Percentiles rank a stretch among this genome's conserved stretches.
These are phyloP conservation scores for Dasysyrphus tricinctus DNA, from an alignment of 2,888 invertebrate genomes.

Conservation along the genomic window DNA sequence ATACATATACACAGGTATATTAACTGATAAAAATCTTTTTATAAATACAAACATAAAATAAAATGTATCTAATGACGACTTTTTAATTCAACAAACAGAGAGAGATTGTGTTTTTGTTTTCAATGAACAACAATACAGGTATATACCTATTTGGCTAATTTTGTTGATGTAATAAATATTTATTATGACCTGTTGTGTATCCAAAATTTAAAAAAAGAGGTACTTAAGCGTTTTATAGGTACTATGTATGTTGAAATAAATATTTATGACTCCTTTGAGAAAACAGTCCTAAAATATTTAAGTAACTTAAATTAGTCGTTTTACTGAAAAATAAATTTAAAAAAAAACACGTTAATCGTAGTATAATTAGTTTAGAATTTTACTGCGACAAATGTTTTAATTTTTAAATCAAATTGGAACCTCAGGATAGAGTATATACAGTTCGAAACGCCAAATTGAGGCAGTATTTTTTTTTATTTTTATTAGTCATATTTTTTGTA, in stretches of 20 bases:
- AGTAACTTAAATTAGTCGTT: no score
- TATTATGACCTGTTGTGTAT: neutral
- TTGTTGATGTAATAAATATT: neutral
- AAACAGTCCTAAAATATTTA: no score
- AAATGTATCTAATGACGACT: slow-evolving; percentile 1
- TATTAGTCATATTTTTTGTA: no score
- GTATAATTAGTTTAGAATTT: no score
- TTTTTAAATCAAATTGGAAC: no score
- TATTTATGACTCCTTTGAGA: neutral
- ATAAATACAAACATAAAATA: neutral
- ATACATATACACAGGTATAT: neutral
- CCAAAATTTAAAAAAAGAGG: neutral
- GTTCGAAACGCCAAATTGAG: no score
- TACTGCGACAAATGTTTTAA: no score
- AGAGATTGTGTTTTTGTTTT: neutral
- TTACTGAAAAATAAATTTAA: no score
- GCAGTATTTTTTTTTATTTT: no score
- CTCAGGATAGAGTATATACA: no score
- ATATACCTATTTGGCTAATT: neutral
- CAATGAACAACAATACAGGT: neutral
- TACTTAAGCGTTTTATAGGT: neutral
- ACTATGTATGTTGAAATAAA: neutral
- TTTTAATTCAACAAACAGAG: neutral
- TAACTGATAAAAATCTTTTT: neutral
- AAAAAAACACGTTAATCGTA: no score